Conservation (phyloP, 2,888 invertebrate genomes). For the Oeneis ivallda region DNA sequence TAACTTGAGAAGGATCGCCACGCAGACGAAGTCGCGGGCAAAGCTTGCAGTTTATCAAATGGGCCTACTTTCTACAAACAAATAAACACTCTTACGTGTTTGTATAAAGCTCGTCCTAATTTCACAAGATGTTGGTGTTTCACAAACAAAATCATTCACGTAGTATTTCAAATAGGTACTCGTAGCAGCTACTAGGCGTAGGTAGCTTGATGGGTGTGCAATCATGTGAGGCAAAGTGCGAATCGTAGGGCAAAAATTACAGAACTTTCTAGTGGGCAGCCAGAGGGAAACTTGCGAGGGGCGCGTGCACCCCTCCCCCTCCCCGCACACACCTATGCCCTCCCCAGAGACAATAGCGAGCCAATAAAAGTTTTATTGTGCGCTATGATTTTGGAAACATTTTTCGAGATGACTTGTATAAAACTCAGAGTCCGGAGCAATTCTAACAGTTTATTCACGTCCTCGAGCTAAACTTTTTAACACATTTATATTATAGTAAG, state of each 20-base stretch:
- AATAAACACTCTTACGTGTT: too few species aligned
- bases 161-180: slow-evolving; percentile 2
- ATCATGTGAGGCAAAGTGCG: slow-evolving; percentile 44
- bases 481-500: slow-evolving; percentile 28
- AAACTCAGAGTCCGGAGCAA: slow-evolving; percentile 67
- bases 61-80: too few species aligned
- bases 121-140: neutral
- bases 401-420: slow-evolving; percentile 73
- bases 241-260: slow-evolving; percentile 65
- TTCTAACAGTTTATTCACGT: slow-evolving; percentile 57
- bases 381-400: slow-evolving; percentile 75
- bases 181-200: neutral
- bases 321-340: slow-evolving; percentile 46
- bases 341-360: slow-evolving; percentile 65
- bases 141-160: neutral
- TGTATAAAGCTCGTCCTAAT: too few species aligned
- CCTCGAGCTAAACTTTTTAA: slow-evolving; percentile 44
- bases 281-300: slow-evolving; percentile 40
- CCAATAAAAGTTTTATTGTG: slow-evolving; percentile 76
- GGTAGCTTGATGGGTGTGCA: slow-evolving; percentile 21
- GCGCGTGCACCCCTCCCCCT: slow-evolving; percentile 43
- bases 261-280: slow-evolving; percentile 50
- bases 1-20: neutral
- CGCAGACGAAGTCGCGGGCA: too few species aligned
- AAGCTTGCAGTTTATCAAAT: too few species aligned